A percentile compares a stretch with the other conserved stretches of the same genome.
Conservation (phyloP, 2,888 invertebrate genomes). For the Drosophila phalerata region DNA sequence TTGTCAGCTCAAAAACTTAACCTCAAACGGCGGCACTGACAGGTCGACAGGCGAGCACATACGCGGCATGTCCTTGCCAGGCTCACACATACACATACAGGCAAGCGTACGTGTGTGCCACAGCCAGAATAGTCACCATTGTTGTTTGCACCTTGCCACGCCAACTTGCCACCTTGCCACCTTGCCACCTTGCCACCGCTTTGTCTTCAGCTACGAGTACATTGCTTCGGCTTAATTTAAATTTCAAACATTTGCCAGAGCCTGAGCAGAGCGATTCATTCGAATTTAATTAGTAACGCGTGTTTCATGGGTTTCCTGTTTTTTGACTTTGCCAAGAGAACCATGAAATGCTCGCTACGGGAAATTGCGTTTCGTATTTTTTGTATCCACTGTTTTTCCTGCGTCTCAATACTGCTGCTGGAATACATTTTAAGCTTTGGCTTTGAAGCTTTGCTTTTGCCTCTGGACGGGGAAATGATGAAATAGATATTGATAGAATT, state of each 20-base stretch:
- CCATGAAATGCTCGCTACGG: conserved; percentile 49
- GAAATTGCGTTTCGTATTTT: conserved; percentile 60
- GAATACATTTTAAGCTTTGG: conserved; percentile 2
- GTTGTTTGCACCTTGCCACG: conserved; percentile 31
- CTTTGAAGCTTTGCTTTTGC: conserved; percentile 26
- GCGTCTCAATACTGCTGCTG: neutral
- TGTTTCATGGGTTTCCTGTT: conserved; percentile 71
- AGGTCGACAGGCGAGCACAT: conserved; percentile 43
- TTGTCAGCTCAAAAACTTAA: conserved; percentile 80
- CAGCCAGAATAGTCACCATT: conserved; percentile 36
- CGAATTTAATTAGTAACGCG: conserved; percentile 77
- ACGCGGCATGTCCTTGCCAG: conserved; percentile 54
- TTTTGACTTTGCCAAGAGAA: conserved; percentile 53
- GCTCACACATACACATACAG: conserved; percentile 1
- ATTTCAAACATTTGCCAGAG: conserved; percentile 53
- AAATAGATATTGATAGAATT: conserved; percentile 20
- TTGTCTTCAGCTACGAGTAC: conserved; percentile 7
- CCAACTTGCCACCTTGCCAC: conserved; percentile 1
- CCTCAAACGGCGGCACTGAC: conserved; percentile 66
- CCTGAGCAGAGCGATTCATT: conserved; percentile 41
- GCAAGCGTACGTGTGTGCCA: conserved; percentile 23
- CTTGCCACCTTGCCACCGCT: neutral
- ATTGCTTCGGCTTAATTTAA: conserved; percentile 46
- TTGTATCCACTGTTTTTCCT: neutral
- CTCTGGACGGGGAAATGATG: neutral